phyloP scores from a whole-genome alignment of 2,888 invertebrate genomes.

The Oxystoma pomonae region DNA sequence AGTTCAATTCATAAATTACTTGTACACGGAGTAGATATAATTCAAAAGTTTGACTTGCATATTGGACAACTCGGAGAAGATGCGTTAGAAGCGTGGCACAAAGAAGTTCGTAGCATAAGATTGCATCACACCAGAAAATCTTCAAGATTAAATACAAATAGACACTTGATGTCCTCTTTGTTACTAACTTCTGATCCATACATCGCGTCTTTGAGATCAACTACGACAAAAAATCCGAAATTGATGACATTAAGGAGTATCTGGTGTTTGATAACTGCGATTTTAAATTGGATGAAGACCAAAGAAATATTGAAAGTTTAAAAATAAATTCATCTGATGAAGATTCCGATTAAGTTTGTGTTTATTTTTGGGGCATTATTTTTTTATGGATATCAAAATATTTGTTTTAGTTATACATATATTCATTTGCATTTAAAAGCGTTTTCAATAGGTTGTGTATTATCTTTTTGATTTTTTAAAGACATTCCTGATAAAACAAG shows the following conservation, averaged over 20 bases:
- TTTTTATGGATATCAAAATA: no score
- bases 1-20: slow-evolving; percentile 1
- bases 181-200: background rate
- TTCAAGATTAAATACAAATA: background rate
- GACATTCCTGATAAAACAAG: no score
- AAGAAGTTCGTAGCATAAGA: background rate
- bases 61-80: background rate
- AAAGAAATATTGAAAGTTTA: background rate
- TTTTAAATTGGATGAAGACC: background rate
- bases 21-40: background rate
- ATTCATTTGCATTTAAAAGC: no score
- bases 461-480: no score
- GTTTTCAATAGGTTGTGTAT: no score
- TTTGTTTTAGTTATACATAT: no score
- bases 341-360: background rate
- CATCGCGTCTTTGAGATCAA: background rate
- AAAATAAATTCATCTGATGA: background rate
- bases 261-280: background rate
- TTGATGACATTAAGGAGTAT: background rate
- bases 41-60: background rate
- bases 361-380: no score
- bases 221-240: background rate
- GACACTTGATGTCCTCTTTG: background rate
- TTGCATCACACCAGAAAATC: background rate
- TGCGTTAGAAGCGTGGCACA: slow-evolving; percentile 1